Evolutionary conservation across 2,888 invertebrate genomes (phyloP), one percentile per base, ranked within the genome.

Genomic region (Torymus tubicola): DNA sequence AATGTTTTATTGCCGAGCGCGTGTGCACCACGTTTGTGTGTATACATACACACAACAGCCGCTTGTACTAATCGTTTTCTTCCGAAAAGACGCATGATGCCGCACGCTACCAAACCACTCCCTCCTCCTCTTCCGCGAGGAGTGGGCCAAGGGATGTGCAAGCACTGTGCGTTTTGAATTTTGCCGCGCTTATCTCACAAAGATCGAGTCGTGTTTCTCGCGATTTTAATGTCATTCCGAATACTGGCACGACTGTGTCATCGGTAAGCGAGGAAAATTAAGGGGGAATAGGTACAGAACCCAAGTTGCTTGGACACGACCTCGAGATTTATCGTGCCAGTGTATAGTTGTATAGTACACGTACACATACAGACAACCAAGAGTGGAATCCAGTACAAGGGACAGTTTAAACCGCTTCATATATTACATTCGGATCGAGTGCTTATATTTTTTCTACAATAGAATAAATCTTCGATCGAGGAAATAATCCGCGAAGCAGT

Each of bases 1-100:
- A 90, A 90, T 90, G 89, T 86, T 90, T 90, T 90, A 90, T 90
- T 86, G 87, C 84, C 84, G 84, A 77, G 60, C 21, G 71, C 52
- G 67, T 80, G 84, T 84, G 81, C 83, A 82, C 82, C 81, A 82
- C 84, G n/a, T n/a, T n/a, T 31, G 31, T 31, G 31, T 31, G 31
- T 31, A 8, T 31, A 2, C 3, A 31, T 2, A 31, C 3, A 2
- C 31, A 31, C 31, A 31, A 31, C 82, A 83, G 81, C 84, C 81
- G 53, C 18, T 74, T 73, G 63, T 82, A 82, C 86, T 85, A 86
- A 85, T 86, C 85, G 84, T 83, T 61, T 81, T 83, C 82, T 83
- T 83, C 81, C 81, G 78, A 82, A 84, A 84, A 85, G 84, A 84
- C 82, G 82, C 84, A 86, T 85, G 85, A 82, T 79, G 81, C 82